These are phyloP conservation scores for Myripristis murdjan DNA, from an alignment of 2,797 vertebrate species.

Conservation along the genomic window DNA sequence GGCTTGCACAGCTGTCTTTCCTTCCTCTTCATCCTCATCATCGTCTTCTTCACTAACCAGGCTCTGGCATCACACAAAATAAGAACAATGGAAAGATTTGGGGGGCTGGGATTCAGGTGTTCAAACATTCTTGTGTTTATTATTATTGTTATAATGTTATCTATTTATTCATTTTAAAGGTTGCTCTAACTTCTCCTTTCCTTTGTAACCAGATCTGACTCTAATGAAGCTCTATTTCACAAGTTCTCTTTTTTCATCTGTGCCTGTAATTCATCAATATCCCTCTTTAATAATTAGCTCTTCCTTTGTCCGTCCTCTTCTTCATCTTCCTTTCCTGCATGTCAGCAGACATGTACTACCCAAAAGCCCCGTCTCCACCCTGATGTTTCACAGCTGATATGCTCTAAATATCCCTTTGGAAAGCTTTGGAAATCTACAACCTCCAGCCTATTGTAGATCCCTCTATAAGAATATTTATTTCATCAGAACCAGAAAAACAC, in stretches of 20 bases:
- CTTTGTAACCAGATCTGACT: not conserved
- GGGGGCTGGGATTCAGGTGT: not conserved
- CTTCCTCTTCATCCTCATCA: conserved; percentile 91
- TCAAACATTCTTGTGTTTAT: not conserved
- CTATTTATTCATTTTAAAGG: too few relatives aligned
- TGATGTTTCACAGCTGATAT: not conserved
- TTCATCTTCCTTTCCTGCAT: not conserved
- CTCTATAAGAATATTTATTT: not conserved
- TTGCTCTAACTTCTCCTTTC: not conserved
- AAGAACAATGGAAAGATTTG: not conserved
- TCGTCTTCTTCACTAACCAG: conserved; percentile 95
- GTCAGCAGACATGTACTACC: not conserved
- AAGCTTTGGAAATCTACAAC: not conserved
- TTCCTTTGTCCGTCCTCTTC: not conserved
- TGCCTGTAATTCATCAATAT: not conserved
- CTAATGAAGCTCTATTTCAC: too few relatives aligned
- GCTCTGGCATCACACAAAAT: conserved; percentile 79
- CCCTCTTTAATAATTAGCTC: not conserved
- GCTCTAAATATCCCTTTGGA: not conserved
- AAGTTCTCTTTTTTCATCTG: not conserved
- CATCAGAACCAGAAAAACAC: conserved; percentile 6
- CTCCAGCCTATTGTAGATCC: not conserved
- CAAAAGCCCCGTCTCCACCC: not conserved
- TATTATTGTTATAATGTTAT: too few relatives aligned
- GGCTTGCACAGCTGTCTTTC: conserved; percentile 72